Evolutionary conservation across 1,140 invertebrate genomes (phyloP).

Genomic region (Lepidurus couesii): DNA sequence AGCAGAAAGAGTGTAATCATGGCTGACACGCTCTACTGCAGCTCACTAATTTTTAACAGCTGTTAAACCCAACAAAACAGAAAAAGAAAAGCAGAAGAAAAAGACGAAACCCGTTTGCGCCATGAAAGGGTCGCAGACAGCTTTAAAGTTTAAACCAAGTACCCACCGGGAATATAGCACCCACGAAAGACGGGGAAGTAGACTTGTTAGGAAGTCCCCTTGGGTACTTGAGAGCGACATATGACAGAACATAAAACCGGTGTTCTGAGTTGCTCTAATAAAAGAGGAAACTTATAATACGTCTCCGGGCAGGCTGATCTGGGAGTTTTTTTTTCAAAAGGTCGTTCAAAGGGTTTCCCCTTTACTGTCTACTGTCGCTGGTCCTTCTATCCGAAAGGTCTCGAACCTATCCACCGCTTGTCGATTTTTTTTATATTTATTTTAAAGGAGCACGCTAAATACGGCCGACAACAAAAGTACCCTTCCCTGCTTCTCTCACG

Average conservation of each 20-base stretch:
- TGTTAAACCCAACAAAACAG: not conserved
- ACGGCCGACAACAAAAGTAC: not conserved
- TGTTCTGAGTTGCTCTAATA: not conserved
- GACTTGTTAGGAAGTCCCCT: slow-evolving; percentile 4
- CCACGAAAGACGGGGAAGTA: not conserved
- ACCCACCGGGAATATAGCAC: not conserved
- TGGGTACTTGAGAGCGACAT: slow-evolving; percentile 21
- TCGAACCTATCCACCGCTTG: not conserved
- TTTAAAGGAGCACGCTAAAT: not conserved
- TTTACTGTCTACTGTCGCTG: not conserved
- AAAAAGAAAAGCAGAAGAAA: not conserved
- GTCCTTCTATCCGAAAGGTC: not conserved
- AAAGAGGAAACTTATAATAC: not conserved
- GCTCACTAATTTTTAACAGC: slow-evolving; percentile 3
- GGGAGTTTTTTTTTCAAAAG: not conserved
- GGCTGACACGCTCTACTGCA: not conserved
- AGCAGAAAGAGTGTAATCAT: not conserved
- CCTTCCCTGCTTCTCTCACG: not conserved
- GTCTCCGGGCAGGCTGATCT: not conserved
- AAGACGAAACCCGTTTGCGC: not conserved
- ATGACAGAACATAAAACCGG: slow-evolving; percentile 10
- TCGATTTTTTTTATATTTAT: not conserved
- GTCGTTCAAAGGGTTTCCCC: not conserved
- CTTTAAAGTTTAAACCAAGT: not conserved
- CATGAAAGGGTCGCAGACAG: not conserved